A percentile compares a stretch with the other conserved stretches of the same genome.
Conservation (phyloP, 2,888 invertebrate genomes). For the Lycophotia porphyrea region DNA sequence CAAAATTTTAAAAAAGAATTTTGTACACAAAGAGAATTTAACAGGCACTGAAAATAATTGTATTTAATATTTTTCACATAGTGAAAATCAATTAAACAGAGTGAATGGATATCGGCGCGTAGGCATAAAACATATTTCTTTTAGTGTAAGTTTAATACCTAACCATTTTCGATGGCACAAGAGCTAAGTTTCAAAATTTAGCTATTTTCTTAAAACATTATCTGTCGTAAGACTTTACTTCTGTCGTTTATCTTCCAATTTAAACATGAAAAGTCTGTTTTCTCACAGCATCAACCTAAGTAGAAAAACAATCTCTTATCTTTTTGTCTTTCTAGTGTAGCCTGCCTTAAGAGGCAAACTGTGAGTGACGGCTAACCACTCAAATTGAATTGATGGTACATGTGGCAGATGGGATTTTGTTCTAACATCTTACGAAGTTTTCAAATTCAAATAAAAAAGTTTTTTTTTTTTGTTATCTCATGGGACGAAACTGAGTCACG, state of each 20-base stretch:
- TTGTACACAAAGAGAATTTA: background rate
- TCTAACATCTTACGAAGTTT: constrained; percentile 17
- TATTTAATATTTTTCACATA: background rate
- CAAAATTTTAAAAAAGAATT: background rate
- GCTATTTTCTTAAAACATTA: background rate
- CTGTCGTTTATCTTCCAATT: background rate
- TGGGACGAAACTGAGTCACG: constrained; percentile 2
- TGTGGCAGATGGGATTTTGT: constrained; percentile 29
- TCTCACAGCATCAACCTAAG: background rate
- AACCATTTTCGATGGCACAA: background rate
- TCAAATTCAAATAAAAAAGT: constrained; percentile 14
- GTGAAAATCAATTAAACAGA: background rate
- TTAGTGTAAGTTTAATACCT: background rate
- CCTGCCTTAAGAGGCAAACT: constrained; percentile 13
- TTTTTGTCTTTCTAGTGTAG: background rate
- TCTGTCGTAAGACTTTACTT: background rate
- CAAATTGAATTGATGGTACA: constrained; percentile 26
- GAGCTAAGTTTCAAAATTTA: background rate
- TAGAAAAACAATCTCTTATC: constrained; percentile 5
- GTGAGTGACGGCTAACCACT: constrained; percentile 39
- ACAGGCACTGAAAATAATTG: background rate
- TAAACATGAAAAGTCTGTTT: background rate
- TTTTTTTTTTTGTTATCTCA: constrained; percentile 7
- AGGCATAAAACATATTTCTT: background rate
- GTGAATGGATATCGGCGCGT: background rate